Base-by-base conservation (phyloP, 2,113 vertebrate genomes). In the Tursiops truncatus region DNA sequence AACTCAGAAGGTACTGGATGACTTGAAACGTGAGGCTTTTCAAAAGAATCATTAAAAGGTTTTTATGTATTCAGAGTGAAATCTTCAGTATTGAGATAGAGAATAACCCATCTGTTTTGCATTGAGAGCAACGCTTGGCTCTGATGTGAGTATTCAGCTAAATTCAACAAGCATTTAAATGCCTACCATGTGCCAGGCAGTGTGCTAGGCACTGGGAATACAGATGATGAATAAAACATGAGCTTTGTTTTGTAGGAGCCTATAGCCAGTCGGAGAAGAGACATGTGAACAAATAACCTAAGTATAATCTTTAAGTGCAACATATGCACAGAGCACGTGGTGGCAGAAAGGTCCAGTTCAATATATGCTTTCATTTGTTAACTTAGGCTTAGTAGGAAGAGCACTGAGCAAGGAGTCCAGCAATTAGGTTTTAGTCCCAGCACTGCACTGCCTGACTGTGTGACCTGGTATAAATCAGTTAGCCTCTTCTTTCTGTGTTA, bases 61-160 rank as follows among this genome's bases (percentile, higher is more conserved):
- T 90, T 95, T 95, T 93, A 13, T 73, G 47, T 84, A 88, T 88
- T 87, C 70, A 80, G 63, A 76, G 36, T 74, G 68, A 95, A 85
- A 71, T 83, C 33, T 93, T 74, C 6, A 83, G 50, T 58, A 25
- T 33, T 79, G 86, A 95, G 53, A 47, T 28, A 80, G 31, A 91
- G 41, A 95, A 91, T 74, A 85, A 80, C 25, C 33, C 50, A 28
- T 93, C 76, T 94, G 76, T 63, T 84, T 85, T 63, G n/a, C 44
- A 33, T 17, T 14, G 36, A 74, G 70, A 83, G 5, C 28, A 88
- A 79, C 47, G 74, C 33, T 92, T 79, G 62, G 31, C 80, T 96
- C 63, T 88, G 70, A 95, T 56, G 17, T 38, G 38, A 91, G 15
- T 41, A 13, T 68, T 89, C 25, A 63, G 76, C 58, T 85, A 70